Percentiles rank a stretch among this genome's conserved stretches.
Evolutionary conservation across 2,888 invertebrate genomes (phyloP).

Genomic region (Stenotaenia linearis): DNA sequence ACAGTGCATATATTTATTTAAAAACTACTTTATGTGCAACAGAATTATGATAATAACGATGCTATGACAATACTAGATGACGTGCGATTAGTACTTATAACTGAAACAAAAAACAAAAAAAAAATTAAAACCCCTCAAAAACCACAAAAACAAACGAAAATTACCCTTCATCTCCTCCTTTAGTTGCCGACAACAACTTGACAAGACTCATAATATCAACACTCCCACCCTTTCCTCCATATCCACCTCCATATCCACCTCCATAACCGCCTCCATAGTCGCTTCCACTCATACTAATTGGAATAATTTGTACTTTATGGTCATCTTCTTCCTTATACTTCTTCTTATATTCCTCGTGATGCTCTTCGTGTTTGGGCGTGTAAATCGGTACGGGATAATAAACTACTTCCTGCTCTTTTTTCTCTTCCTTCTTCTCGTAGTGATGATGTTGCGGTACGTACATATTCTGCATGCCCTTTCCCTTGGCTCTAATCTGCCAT

Average conservation of each 20-base stretch:
- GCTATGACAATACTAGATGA: background rate
- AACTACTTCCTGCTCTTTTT: background rate
- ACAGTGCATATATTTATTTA: background rate
- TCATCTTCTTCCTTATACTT: background rate
- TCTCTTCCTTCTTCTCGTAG: background rate
- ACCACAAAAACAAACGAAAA: background rate
- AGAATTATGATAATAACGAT: background rate
- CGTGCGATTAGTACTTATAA: background rate
- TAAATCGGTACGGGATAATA: background rate
- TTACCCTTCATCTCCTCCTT: background rate
- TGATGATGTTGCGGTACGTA: background rate
- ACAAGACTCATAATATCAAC: background rate
- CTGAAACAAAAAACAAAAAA: background rate
- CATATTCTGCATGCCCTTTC: conserved; percentile 19
- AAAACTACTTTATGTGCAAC: background rate
- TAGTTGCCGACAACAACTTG: background rate
- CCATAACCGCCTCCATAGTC: background rate
- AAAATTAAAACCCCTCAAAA: background rate
- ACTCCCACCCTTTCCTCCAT: background rate
- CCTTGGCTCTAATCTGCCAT: background rate
- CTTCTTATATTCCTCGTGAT: background rate
- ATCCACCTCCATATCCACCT: background rate
- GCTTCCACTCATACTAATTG: background rate
- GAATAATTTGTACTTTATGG: background rate
- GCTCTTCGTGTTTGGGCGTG: background rate